These are phyloP conservation scores for Cephalopachus bancanus DNA, from an alignment of 2,797 vertebrate genomes.

Conservation along the genomic window DNA sequence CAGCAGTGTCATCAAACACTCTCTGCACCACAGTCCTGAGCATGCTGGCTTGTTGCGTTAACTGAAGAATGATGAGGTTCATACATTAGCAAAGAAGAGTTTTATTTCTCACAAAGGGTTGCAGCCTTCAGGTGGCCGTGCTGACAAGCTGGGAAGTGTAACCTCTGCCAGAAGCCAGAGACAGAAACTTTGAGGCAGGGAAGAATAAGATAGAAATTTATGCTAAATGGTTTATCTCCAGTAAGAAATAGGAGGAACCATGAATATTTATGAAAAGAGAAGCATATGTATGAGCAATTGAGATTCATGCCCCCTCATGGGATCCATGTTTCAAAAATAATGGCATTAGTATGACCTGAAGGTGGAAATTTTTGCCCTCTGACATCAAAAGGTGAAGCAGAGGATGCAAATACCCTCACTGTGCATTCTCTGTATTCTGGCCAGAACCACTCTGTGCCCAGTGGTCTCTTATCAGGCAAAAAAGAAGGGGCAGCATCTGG, in stretches of 20 bases:
- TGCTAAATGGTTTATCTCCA: background rate
- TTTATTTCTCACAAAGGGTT: background rate
- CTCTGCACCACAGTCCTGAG: fast-evolving
- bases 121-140: background rate
- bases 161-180: background rate
- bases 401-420: too few relatives aligned
- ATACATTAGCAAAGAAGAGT: background rate
- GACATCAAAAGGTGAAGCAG: too few relatives aligned
- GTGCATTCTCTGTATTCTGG: too few relatives aligned
- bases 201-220: background rate
- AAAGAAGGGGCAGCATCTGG: too few relatives aligned
- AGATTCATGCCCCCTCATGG: too few relatives aligned
- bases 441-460: too few relatives aligned
- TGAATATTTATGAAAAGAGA: background rate
- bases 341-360: too few relatives aligned
- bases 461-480: too few relatives aligned
- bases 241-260: background rate
- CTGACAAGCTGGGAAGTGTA: background rate
- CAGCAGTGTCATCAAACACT: background rate
- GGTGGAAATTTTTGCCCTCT: too few relatives aligned
- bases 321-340: too few relatives aligned
- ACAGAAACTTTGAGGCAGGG: background rate
- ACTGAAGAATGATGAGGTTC: background rate
- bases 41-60: background rate
- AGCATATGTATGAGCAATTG: too few relatives aligned